Base-by-base conservation (phyloP, 2,113 vertebrate genomes). In the Cheilinus undulatus region DNA sequence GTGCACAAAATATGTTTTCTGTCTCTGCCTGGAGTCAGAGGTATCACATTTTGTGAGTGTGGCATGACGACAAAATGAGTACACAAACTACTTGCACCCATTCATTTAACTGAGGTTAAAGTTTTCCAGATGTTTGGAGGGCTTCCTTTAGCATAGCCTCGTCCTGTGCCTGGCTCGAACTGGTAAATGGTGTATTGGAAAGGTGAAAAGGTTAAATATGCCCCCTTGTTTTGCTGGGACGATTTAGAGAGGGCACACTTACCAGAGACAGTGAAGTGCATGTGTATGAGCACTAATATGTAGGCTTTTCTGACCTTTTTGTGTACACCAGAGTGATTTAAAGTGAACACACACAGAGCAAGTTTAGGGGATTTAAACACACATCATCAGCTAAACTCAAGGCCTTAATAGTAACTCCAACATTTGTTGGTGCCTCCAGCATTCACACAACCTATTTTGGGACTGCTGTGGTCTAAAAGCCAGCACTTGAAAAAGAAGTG, bases 101-200 rank as follows among this genome's bases (percentile, higher is more conserved):
- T 81, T 83, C 58, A 88, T 85, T 88, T 73, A 51, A 62, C 11
- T 1, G 63, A 54, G 40, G 73, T 73, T 76, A 87, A 89, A 23
- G 26, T 72, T 58, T 91, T 90, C 84, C 86, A 89, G 88, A 91
- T 89, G 89, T 75, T 65, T 52, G n/a, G 8, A 50, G 24, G 5
- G 53, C 63, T 72, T 73, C 60, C 74, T 78, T 32, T 58, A 24
- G 22, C 61, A 53, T 17, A 46, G 69, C 49, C 69, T 69, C 64
- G 59, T 64, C 71, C 61, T 78, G 65, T 64, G 28, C 50, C 61
- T 19, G 48, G 71, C 66, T 74, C 42, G 11, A 64, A 57, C 62
- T 57, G 64, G 62, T 70, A 32, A 74, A 22, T 57, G 60, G 57
- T 45, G 22, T 64, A 49, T 27, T 19, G 10, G 40, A 60, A 14